phyloP scores from a whole-genome alignment of 1,140 invertebrate genomes.

The Zaprionus lachaisei region DNA sequence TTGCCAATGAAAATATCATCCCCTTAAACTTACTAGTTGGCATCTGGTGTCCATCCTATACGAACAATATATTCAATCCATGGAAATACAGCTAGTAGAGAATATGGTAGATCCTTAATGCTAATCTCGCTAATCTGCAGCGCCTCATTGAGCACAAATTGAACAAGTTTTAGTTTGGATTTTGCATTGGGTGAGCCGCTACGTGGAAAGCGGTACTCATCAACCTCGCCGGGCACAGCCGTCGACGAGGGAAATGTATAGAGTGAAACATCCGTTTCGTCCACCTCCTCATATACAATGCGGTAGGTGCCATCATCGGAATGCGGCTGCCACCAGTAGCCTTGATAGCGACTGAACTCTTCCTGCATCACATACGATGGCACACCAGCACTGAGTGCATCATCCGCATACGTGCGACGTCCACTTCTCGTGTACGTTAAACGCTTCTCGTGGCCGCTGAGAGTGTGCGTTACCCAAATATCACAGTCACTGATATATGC shows the following conservation, averaged over 20 bases:
- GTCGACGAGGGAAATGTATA: constrained; percentile 93
- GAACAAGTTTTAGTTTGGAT: constrained; percentile 94
- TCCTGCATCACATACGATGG: constrained; percentile 99
- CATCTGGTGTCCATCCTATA: constrained; percentile 96
- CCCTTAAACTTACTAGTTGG: constrained; percentile 90
- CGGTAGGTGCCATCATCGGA: constrained; percentile 90
- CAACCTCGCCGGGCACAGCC: constrained; percentile 90
- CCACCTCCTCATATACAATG: constrained; percentile 98
- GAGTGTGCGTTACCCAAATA: constrained; percentile 93
- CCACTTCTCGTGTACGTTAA: constrained; percentile 94
- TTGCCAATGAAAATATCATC: neutral
- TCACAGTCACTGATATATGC: constrained; percentile 96
- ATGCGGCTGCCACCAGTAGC: constrained; percentile 98
- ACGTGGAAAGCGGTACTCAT: constrained; percentile 95
- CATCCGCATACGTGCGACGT: constrained; percentile 88
- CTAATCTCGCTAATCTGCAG: constrained; percentile 88
- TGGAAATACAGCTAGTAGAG: constrained; percentile 91
- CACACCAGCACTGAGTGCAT: constrained; percentile 95
- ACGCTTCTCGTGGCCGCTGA: constrained; percentile 89
- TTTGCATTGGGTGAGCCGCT: constrained; percentile 95
- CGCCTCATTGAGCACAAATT: constrained; percentile 90
- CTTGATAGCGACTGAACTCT: constrained; percentile 97
- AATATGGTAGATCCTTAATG: constrained; percentile 89
- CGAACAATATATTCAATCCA: constrained; percentile 97
- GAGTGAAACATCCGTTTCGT: constrained; percentile 96